Base-by-base conservation (phyloP, 2,113 vertebrate genomes). In the Rhadina sibilatrix region DNA sequence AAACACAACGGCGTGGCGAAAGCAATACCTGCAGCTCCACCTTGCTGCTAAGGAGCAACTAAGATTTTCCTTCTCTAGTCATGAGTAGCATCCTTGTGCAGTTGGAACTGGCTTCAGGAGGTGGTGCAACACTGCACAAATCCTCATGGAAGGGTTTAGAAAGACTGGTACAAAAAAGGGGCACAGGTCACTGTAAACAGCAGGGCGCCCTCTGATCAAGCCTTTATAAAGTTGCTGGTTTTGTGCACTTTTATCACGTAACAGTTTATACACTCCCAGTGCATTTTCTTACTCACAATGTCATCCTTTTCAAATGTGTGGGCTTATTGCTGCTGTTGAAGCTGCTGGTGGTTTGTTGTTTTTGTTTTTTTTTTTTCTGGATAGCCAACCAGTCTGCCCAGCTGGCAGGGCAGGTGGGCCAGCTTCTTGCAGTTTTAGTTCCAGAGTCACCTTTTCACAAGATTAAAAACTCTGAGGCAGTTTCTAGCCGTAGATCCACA, bases 241-340 rank as follows among this genome's bases (percentile, higher is more conserved):
- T 71, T 35, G 28, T 42, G 57, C 42, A 74, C 19, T 54, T 70
- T 1, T 5, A 33, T 53, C 63, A 33, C 0, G 0, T 14, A 31
- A 31, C 20, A 76, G 6, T 31, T 87, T 70, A 74, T 35, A 52
- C 3, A 57, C 77, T 84, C 65, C 76, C 54, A 40, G 28, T 35
- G 30, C 23, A 47, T 93, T 80, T 92, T 68, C 79, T 75, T 63
- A n/a, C 2, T 30, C 22, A 19, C 27, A 71, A 35, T 7, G 30
- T 10, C 49, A 54, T 70, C 72, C 23, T 72, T 42, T 65, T 57
- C 47, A 61, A 85, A 70, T 2, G 11, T 40, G n/a, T 37, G 68
- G 35, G 47, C 8, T 81, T 74, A 9, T 24, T 59, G 42, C 35
- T 74, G 64, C 47, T 84, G 23, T 14, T 75, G 87, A 74, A 81